phyloP scores from a whole-genome alignment of 2,888 invertebrate genomes.

The Cheilosia variabilis region DNA sequence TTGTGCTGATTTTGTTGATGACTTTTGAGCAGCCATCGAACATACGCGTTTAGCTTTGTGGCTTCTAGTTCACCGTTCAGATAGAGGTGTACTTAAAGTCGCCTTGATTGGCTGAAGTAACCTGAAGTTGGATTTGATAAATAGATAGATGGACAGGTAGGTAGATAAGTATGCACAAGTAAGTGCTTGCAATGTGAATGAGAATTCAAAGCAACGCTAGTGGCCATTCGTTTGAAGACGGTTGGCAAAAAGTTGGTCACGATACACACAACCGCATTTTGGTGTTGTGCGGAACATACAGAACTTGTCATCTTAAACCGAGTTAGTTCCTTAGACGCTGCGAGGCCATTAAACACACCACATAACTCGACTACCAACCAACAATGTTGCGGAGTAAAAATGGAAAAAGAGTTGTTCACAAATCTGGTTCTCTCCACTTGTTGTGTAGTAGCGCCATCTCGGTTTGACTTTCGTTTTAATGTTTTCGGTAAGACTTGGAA shows the following conservation, averaged over 20 bases:
- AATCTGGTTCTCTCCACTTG: constrained; percentile 36
- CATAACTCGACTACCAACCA: constrained; percentile 16
- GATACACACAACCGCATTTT: background rate
- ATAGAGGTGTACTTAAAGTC: constrained; percentile 38
- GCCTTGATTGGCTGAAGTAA: constrained; percentile 33
- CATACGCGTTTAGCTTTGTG: constrained; percentile 5
- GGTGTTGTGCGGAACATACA: no score
- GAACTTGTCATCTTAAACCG: background rate
- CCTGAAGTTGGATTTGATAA: constrained; percentile 35
- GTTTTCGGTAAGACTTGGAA: background rate
- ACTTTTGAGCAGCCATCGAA: constrained; percentile 26
- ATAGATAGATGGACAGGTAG: constrained; percentile 15
- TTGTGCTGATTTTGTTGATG: constrained; percentile 57
- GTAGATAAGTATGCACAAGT: background rate
- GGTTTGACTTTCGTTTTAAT: constrained; percentile 39
- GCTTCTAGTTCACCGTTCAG: constrained; percentile 9
- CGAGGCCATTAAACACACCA: constrained; percentile 14
- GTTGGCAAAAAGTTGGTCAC: background rate
- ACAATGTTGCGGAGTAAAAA: constrained; percentile 5
- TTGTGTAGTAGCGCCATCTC: background rate
- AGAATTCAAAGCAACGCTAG: constrained; percentile 7
- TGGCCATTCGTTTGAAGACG: constrained; percentile 4
- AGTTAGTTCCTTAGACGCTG: background rate
- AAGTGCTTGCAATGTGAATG: background rate
- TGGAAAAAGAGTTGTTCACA: constrained; percentile 30